A percentile compares a stretch with the other conserved stretches of the same genome.
phyloP scores from a whole-genome alignment of 2,888 invertebrate genomes.

The Stictocephala bisonia region DNA sequence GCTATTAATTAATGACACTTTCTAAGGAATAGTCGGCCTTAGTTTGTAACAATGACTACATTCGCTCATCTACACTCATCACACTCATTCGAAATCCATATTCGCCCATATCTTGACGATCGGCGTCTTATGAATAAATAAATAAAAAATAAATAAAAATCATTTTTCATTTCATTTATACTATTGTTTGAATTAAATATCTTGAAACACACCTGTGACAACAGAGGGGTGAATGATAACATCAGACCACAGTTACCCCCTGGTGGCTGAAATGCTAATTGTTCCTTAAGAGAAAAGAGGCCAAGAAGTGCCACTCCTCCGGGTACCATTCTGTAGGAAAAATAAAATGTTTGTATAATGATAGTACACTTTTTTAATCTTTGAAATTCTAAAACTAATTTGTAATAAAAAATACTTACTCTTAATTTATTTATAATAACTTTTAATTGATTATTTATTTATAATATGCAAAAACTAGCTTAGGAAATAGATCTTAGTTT shows the following conservation, averaged over 20 bases:
- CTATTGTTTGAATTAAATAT: too few species aligned
- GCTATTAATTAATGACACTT: too few species aligned
- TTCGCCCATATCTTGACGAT: too few species aligned
- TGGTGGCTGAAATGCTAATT: conserved; percentile 59
- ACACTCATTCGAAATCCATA: too few species aligned
- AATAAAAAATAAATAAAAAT: too few species aligned
- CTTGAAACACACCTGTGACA: conserved; percentile 56
- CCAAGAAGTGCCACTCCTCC: conserved; percentile 59
- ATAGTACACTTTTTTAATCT: background rate
- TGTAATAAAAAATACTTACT: background rate
- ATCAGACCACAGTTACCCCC: conserved; percentile 60
- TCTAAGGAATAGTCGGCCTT: too few species aligned
- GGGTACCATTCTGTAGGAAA: conserved; percentile 58
- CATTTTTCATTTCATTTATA: too few species aligned
- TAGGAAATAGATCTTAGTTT: too few species aligned
- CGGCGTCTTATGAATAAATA: too few species aligned
- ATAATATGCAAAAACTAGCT: background rate
- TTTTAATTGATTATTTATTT: background rate
- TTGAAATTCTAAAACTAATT: background rate
- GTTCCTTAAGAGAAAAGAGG: conserved; percentile 58
- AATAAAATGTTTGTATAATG: background rate
- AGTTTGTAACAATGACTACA: too few species aligned
- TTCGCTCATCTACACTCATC: too few species aligned
- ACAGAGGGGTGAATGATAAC: conserved; percentile 57
- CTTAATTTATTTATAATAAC: background rate